Base-by-base conservation (phyloP, 2,888 invertebrate species). In the Platycheirus rosarum region DNA sequence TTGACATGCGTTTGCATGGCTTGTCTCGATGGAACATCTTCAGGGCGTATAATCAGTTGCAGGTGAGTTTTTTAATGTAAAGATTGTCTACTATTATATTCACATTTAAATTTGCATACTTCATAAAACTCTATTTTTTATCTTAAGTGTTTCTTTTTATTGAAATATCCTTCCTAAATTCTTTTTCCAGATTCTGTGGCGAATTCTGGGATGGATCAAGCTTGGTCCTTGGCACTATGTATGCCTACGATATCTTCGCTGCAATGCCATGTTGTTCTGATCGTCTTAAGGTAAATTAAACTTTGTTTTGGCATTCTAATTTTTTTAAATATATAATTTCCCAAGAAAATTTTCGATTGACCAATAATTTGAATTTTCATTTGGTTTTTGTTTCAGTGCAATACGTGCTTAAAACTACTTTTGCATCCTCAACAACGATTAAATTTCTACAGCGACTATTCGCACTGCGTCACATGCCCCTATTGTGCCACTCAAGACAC, bases 231-330 rank as follows among this genome's bases (percentile, higher is more conserved):
- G 98, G 98, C 85, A 98, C 98, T 85, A 98, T 98, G 97, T 99
- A 99, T 92, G 96, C 97, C 78, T 99, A 98, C 89, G 98, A 99
- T 91, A 97, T 99, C 87, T 98, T 99, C 91, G 98, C 98, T 89
- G 97, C 98, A 80, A 96, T 96, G 92, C 97, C 98, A 14, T 99
- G 98, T 91, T 98, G 98, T 92, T 93, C 95, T 88, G 97, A 97
- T 88, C 93, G 98, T 87, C 93, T 98, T 87, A 96, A 96, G 94
- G 97, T 97, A 88, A 90, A 91, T 89, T 37, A 44, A 14, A 16
- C 66, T 55, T 55, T 55, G 29, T 37, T 63, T 32, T 79, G 63
- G 69, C 23, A 23, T 23, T 23, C 23, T 4, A 23, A 23, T 23
- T 6, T 6, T 23, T 4, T 4, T 4, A 2, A 23, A 23, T 23